Base-by-base conservation (phyloP, 2,888 invertebrate species). In the Rhyacophila evoluta region DNA sequence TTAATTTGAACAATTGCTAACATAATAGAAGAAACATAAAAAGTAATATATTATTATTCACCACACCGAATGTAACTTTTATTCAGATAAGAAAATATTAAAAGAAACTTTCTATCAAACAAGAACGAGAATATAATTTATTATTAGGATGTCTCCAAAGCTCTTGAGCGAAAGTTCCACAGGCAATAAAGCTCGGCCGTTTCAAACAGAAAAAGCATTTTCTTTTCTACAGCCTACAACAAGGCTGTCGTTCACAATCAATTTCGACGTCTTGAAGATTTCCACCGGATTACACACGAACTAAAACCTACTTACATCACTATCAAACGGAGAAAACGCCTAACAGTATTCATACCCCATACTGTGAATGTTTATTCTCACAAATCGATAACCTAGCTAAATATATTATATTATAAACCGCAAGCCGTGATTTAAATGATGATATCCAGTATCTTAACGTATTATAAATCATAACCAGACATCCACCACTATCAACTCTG, bases 1-100 rank as follows among this genome's bases (percentile, higher is more conserved):
- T 55, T 19, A 55, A 55, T 55, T 55, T 55, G 55, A 55, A 19
- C 55, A 55, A 55, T 55, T 55, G 55, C 55, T 55, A 55, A 8
- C 55, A 55, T 55, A 55, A 55, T 19, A 55, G 55, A 55, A 55
- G 55, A 55, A 55, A 19, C 55, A 55, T 55, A 55, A 55, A 55
- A 55, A 55, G 55, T 55, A 55, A 55, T 55, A 55, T 55, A 55
- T 55, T 55, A 55, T 55, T 55, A 55, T 55, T 55, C 55, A 55
- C 55, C 55, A 55, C 55, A 55, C 55, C 15, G 8, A 55, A 55
- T 55, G 55, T 25, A 55, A 55, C 55, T 55, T 55, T 55, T 55
- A 55, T 55, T 55, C 55, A 55, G 55, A 55, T 55, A 55, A 55
- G 55, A 55, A 55, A 55, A 55, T 19, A 55, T 55, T 55, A 55